A percentile compares a stretch with the other conserved stretches of the same genome.
phyloP scores from a whole-genome alignment of 2,888 invertebrate genomes.

The Hartigia nigra region DNA sequence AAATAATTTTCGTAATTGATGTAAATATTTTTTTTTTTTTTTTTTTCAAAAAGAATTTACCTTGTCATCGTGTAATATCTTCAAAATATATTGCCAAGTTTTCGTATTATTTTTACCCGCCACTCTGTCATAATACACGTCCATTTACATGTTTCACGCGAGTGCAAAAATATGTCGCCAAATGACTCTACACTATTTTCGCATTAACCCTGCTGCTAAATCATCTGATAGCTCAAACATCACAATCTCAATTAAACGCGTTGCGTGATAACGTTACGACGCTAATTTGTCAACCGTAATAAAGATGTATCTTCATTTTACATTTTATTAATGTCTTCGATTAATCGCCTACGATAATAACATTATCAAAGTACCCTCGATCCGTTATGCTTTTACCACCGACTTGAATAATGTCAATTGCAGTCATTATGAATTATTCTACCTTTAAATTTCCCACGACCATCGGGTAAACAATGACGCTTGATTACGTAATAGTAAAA shows the following conservation, averaged over 20 bases:
- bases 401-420: too few relatives aligned
- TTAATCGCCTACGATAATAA: too few relatives aligned
- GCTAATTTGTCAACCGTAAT: not conserved
- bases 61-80: not conserved
- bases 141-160: not conserved
- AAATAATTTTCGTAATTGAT: too few relatives aligned
- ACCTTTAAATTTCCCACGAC: too few relatives aligned
- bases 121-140: not conserved
- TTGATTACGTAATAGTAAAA: too few relatives aligned
- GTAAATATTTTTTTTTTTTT: too few relatives aligned
- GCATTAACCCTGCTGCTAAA: not conserved
- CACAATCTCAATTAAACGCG: not conserved
- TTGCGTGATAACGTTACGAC: not conserved
- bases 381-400: too few relatives aligned
- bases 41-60: not conserved
- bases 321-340: too few relatives aligned
- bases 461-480: too few relatives aligned
- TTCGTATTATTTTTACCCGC: not conserved
- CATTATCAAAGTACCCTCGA: too few relatives aligned
- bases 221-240: not conserved
- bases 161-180: not conserved
- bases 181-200: not conserved
- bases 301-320: not conserved
- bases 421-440: too few relatives aligned
- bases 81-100: not conserved